Percentiles rank a stretch among this genome's conserved stretches.
phyloP scores from a whole-genome alignment of 2,888 invertebrate genomes.

The Spodoptera littoralis region DNA sequence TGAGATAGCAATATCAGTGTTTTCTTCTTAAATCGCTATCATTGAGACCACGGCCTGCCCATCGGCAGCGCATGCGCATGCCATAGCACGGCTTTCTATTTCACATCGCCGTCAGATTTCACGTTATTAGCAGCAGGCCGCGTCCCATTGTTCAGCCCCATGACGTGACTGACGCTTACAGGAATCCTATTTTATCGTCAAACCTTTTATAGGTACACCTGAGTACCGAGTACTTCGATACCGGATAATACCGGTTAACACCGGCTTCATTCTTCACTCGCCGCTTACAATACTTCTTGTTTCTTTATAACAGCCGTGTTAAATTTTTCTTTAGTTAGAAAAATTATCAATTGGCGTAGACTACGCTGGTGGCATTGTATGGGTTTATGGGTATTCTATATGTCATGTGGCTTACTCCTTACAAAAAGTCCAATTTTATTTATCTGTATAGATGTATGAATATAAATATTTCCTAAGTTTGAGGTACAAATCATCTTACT shows the following conservation, averaged over 20 bases:
- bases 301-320: neutral
- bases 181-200: constrained; percentile 36
- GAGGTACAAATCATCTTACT: no score
- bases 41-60: neutral
- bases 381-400: no score
- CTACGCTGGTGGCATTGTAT: no score
- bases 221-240: constrained; percentile 23
- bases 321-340: constrained; percentile 1
- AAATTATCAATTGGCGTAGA: neutral
- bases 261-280: constrained; percentile 9
- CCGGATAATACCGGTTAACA: constrained; percentile 10
- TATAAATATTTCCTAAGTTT: no score
- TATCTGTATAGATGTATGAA: no score
- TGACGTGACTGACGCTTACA: constrained; percentile 24
- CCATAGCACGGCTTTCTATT: constrained; percentile 49
- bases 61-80: constrained; percentile 34
- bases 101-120: constrained; percentile 51
- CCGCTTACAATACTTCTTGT: constrained; percentile 6
- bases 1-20: no score
- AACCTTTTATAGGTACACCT: constrained; percentile 25
- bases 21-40: constrained; percentile 3
- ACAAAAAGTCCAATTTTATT: no score
- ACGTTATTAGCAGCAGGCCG: constrained; percentile 45
- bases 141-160: constrained; percentile 48
- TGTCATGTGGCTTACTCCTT: no score